Percentiles rank a stretch among this genome's conserved stretches.
These are phyloP conservation scores for Gallinago media DNA, from an alignment of 2,113 vertebrate genomes.

Conservation along the genomic window DNA sequence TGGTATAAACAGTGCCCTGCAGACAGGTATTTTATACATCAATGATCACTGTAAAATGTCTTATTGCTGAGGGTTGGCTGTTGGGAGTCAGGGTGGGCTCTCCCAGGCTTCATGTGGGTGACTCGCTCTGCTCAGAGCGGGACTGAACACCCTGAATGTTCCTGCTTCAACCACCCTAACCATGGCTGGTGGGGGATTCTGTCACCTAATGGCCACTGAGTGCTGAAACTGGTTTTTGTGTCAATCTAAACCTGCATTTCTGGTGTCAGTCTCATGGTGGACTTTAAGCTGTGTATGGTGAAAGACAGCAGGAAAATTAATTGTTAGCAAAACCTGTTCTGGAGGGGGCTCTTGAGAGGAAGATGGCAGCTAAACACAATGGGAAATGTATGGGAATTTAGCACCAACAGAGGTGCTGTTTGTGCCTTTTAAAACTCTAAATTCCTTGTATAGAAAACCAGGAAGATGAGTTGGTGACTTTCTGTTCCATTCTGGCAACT, in stretches of 20 bases:
- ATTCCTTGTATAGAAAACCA: neutral
- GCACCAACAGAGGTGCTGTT: neutral
- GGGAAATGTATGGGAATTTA: neutral
- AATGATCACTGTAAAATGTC: rapidly evolving
- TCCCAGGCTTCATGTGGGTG: rapidly evolving
- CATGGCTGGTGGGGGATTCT: neutral
- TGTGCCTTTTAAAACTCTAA: neutral
- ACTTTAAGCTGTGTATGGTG: neutral
- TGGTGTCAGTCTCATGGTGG: neutral
- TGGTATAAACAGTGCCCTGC: neutral
- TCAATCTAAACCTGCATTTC: neutral
- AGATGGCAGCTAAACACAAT: neutral
- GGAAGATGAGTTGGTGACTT: neutral
- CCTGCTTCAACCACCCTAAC: neutral
- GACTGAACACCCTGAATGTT: neutral
- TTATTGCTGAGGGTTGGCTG: rapidly evolving
- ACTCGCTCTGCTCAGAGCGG: neutral
- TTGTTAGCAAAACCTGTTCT: neutral
- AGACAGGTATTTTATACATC: neutral
- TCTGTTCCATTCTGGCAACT: neutral
- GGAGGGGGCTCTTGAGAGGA: neutral
- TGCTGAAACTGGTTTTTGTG: neutral
- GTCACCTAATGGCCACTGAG: neutral
- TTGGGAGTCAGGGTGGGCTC: neutral
- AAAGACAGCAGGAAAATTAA: neutral